Evolutionary conservation across 2,113 vertebrate species (phyloP).

Genomic region (human): GRCh38 chrX:68871001-68871500

Average conservation of each 20-base stretch:
- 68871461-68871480: not conserved
- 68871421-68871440: not conserved
- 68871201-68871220: slow-evolving; percentile 32
- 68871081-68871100: slow-evolving; percentile 62
- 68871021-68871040: slow-evolving; percentile 60
- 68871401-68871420: not conserved
- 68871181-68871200: slow-evolving; percentile 46
- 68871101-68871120: slow-evolving; percentile 22
- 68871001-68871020: slow-evolving; percentile 59
- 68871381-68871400: not conserved
- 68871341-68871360: not conserved
- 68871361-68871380: not conserved
- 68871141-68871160: slow-evolving; percentile 35
- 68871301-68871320: not conserved
- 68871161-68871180: slow-evolving; percentile 45
- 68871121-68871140: too few relatives aligned
- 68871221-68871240: slow-evolving; percentile 17
- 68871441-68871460: not conserved
- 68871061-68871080: slow-evolving; percentile 61
- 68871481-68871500: not conserved
- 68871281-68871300: not conserved
- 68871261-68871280: not conserved
- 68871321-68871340: not conserved
- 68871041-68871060: slow-evolving; percentile 54
- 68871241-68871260: slow-evolving; percentile 6